Percentiles rank a stretch among this genome's conserved stretches.
Evolutionary conservation across 2,888 invertebrate genomes (phyloP).

Genomic region (Morpho achilles): DNA sequence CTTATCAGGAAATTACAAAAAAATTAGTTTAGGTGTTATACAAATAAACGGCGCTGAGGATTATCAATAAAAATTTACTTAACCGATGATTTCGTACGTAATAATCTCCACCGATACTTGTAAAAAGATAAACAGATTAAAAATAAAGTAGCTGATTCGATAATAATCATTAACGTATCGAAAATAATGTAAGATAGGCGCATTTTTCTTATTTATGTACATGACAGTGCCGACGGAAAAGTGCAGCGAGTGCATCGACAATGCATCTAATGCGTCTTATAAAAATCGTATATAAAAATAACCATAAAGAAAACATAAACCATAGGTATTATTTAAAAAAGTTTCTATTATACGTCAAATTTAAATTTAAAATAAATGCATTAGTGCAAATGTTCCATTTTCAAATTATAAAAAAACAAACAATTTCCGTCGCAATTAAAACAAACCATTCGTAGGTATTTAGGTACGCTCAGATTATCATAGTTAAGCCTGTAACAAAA

Average conservation of each 20-base stretch:
- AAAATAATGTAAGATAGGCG: constrained; percentile 17
- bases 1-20: constrained; percentile 14
- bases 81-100: constrained; percentile 16
- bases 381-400: too few relatives aligned
- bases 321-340: too few relatives aligned
- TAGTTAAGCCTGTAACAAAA: neutral
- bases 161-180: constrained; percentile 17
- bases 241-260: constrained; percentile 4
- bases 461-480: neutral
- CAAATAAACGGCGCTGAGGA: constrained; percentile 3
- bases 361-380: too few relatives aligned
- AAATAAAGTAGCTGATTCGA: constrained; percentile 21
- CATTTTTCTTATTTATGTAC: constrained; percentile 11
- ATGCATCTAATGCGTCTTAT: neutral
- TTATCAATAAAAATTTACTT: constrained; percentile 9
- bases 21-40: constrained; percentile 5
- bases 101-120: constrained; percentile 10
- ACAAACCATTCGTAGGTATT: too few relatives aligned
- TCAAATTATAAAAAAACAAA: too few relatives aligned
- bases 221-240: constrained; percentile 24
- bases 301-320: too few relatives aligned
- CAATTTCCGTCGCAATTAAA: too few relatives aligned
- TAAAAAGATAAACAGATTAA: constrained; percentile 21
- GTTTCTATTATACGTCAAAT: too few relatives aligned
- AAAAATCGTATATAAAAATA: neutral